These are phyloP conservation scores for Pristionchus entomophagus DNA, from an alignment of 2,888 invertebrate species.

Conservation along the genomic window DNA sequence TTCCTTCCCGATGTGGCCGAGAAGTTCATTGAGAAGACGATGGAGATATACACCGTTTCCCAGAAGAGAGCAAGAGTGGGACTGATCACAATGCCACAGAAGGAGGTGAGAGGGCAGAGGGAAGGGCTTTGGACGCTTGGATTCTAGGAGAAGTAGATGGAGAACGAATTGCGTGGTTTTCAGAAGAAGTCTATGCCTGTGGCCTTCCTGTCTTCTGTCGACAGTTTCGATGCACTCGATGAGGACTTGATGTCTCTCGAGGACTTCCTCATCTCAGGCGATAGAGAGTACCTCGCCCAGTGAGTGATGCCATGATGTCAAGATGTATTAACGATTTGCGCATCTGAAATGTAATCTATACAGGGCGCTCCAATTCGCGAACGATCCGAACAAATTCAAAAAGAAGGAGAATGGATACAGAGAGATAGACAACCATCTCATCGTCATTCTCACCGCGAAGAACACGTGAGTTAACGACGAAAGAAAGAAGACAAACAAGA, in stretches of 20 bases:
- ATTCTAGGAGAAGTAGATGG: neutral
- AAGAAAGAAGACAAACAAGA: neutral
- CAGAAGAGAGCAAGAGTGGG: slow-evolving; percentile 32
- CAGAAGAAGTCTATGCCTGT: slow-evolving; percentile 28
- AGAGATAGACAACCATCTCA: slow-evolving; percentile 30
- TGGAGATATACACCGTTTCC: neutral
- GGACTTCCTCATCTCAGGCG: slow-evolving; percentile 20
- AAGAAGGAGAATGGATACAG: slow-evolving; percentile 39
- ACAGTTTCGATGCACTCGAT: slow-evolving; percentile 29
- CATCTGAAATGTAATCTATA: no score
- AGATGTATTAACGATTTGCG: neutral
- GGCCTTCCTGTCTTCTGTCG: slow-evolving; percentile 38
- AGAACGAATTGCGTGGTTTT: neutral
- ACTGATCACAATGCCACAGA: no score
- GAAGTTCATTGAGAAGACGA: neutral
- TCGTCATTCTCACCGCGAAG: slow-evolving; percentile 34
- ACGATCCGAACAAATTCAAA: slow-evolving; percentile 24
- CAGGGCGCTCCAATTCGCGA: slow-evolving; percentile 39
- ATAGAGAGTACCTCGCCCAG: slow-evolving; percentile 32
- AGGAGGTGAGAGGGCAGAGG: no score
- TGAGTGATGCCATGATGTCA: neutral
- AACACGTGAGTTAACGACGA: neutral
- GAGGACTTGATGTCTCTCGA: slow-evolving; percentile 33
- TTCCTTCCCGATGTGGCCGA: slow-evolving; percentile 13
- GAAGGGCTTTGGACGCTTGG: no score